Conservation (phyloP, 2,797 vertebrate species). For the Ctenochaetus hawaiiensis region DNA sequence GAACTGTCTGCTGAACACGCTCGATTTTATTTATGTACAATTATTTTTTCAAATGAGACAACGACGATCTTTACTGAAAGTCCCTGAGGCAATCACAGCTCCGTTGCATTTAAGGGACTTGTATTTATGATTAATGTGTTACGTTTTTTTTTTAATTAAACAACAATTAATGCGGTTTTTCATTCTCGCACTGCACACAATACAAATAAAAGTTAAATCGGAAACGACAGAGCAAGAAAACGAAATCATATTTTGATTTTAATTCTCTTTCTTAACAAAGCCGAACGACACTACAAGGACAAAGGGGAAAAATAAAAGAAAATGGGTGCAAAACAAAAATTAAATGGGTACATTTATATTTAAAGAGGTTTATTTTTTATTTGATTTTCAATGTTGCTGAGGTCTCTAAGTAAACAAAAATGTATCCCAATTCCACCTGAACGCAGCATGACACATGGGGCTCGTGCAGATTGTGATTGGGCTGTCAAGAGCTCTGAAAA, state of each 20-base stretch:
- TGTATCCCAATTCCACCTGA: neutral
- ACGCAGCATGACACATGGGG: constrained; percentile 53
- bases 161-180: neutral
- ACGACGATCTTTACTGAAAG: neutral
- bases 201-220: neutral
- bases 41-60: neutral
- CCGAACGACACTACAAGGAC: neutral
- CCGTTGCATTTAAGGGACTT: neutral
- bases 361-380: neutral
- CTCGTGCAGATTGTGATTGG: constrained; percentile 68
- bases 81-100: neutral
- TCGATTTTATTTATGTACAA: neutral
- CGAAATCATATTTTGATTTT: neutral
- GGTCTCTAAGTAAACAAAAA: neutral
- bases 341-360: neutral
- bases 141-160: neutral
- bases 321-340: neutral
- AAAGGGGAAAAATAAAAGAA: neutral
- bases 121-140: neutral
- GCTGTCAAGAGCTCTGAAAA: constrained; percentile 45
- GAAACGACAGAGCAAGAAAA: too few relatives aligned
- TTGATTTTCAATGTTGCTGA: neutral
- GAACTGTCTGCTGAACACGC: too few relatives aligned
- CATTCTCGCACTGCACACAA: neutral
- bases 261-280: neutral